A percentile compares a stretch with the other conserved stretches of the same genome.
phyloP scores from a whole-genome alignment of 1,140 invertebrate species.

The Wasmannia auropunctata region DNA sequence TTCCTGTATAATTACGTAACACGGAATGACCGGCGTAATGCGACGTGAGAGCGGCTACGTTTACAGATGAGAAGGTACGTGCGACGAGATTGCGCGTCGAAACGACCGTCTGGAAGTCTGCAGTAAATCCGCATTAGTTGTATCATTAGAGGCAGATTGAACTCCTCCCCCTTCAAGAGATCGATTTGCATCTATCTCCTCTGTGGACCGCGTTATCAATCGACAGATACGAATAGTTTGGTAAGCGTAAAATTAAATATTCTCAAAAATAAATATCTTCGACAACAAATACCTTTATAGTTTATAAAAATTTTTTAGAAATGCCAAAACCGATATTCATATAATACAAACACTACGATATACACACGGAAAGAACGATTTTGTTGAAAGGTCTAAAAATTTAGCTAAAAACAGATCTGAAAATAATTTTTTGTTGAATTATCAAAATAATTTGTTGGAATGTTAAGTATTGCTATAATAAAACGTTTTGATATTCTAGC shows the following conservation, averaged over 20 bases:
- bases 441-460: too few species aligned
- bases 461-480: too few species aligned
- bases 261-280: neutral
- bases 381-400: too few species aligned
- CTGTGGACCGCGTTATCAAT: neutral
- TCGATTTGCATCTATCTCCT: neutral
- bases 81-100: conserved; percentile 9
- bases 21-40: neutral
- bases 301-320: neutral
- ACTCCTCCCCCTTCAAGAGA: neutral
- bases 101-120: neutral
- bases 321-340: neutral
- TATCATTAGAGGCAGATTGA: conserved; percentile 16
- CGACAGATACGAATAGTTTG: neutral
- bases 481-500: too few species aligned
- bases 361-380: too few species aligned
- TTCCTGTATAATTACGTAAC: neutral
- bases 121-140: neutral
- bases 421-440: too few species aligned
- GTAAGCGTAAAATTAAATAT: neutral
- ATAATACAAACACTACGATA: too few species aligned
- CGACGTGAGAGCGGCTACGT: neutral
- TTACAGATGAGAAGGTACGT: neutral
- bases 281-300: neutral
- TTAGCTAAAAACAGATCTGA: too few species aligned